A percentile compares a stretch with the other conserved stretches of the same genome.
These are phyloP conservation scores for Tenualosa thibaudeaui DNA, from an alignment of 2,797 vertebrate species.

Conservation along the genomic window DNA sequence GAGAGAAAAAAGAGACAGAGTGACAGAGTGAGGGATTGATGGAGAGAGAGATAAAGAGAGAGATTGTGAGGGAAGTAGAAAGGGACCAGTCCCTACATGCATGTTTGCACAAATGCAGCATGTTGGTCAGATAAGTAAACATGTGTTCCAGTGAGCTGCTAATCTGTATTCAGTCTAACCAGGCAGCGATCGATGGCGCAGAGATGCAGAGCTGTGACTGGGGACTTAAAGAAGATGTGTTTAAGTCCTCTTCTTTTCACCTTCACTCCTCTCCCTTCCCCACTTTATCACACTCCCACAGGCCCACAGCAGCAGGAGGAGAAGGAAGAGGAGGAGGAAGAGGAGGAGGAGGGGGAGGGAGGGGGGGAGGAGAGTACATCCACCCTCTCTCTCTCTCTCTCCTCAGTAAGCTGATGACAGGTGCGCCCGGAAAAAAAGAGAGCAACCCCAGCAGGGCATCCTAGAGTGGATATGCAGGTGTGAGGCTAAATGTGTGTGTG, in stretches of 20 bases:
- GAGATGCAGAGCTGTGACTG: background rate
- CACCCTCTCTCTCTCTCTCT: background rate
- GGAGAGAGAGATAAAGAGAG: constrained; percentile 35
- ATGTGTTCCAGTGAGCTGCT: constrained; percentile 51
- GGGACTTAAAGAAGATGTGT: constrained; percentile 12
- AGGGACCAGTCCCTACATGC: constrained; percentile 20
- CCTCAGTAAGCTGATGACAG: background rate
- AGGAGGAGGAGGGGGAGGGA: background rate
- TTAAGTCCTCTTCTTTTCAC: constrained; percentile 20
- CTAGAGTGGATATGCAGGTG: constrained; percentile 21
- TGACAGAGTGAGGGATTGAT: constrained; percentile 31
- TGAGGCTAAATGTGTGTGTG: background rate
- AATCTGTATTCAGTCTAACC: constrained; percentile 60
- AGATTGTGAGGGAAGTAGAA: constrained; percentile 25
- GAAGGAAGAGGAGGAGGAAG: background rate
- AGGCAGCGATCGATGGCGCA: constrained; percentile 25
- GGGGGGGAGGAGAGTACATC: background rate
- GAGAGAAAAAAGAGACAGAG: constrained; percentile 29
- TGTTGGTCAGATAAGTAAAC: constrained; percentile 43
- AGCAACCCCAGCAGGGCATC: background rate
- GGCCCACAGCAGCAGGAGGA: background rate
- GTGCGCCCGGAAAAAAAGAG: background rate
- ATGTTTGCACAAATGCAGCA: constrained; percentile 56
- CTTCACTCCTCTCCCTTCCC: background rate
- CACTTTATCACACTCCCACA: background rate